Evolutionary conservation across 2,113 vertebrate genomes (phyloP), one percentile per base, ranked within the genome.

Genomic region (Takifugu bimaculatus): DNA sequence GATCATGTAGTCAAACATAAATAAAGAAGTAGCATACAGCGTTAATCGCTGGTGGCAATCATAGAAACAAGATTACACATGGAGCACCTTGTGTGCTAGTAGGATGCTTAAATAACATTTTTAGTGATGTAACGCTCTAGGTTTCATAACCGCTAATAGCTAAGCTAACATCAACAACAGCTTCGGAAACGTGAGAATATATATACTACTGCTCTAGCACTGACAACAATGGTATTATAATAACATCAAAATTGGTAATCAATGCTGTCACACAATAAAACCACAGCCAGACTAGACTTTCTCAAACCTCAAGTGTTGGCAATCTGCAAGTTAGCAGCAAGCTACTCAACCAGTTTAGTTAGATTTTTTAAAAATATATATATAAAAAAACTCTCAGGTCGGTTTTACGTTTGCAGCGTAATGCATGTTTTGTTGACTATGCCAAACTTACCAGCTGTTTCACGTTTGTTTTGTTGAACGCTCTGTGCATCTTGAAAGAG

Each of bases 401-500:
- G 7, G 35, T 39, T 39, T 32, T 32, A 32, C 5, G 29, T 32
- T 32, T 15, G 44, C 12, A 2, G 14, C 13, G 4, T 13, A 13
- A 44, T 44, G 44, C 11, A 45, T 45, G 13, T 15, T 12, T 15
- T 49, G 13, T 6, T 15, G n/a, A n/a, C 1, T 3, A 13, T 15
- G 28, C 13, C 6, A 3, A 0, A 65, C 90, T 87, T 81, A 91
- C 91, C 89, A 91, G 26, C 1, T 84, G 86, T 66, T 70, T 87
- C 28, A 91, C 47, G 25, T 67, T 78, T 0, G 77, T 66, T 79
- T 63, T 90, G 60, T 68, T 90, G 0, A 90, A 27, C 1, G 81
- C 74, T 70, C 83, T 83, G 47, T 88, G 85, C 91, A 92, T 90
- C 57, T 75, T 86, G 74, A 42, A 60, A 6, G 5, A 26, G 72